These are phyloP conservation scores for Dryomyza anilis DNA, from an alignment of 2,888 invertebrate genomes.

Conservation along the genomic window DNA sequence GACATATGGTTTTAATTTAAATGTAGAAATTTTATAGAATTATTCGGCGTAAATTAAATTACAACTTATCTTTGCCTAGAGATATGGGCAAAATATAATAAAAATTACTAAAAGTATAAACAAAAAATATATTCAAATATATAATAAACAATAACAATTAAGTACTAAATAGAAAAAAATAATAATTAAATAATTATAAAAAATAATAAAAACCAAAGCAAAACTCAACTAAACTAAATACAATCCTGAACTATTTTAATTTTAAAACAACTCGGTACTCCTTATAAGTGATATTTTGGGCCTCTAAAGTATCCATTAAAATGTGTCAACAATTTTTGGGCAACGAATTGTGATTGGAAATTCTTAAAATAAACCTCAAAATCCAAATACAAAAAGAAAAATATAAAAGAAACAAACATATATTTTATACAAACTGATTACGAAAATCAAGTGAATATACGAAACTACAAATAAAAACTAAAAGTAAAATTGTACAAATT, in stretches of 20 bases:
- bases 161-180: background rate
- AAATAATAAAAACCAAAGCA: constrained; percentile 3
- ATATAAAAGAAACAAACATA: background rate
- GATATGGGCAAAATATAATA: no score
- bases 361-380: constrained; percentile 1
- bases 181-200: constrained; percentile 3
- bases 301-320: background rate
- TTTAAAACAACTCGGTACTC: constrained; percentile 4
- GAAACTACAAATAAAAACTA: background rate
- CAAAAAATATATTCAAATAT: no score
- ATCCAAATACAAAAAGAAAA: background rate
- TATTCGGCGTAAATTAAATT: no score
- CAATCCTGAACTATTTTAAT: background rate
- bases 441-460: background rate
- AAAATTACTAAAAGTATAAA: no score
- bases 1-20: no score
- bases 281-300: constrained; percentile 19
- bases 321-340: background rate
- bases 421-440: constrained; percentile 8
- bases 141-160: constrained; percentile 11
- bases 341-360: constrained; percentile 10
- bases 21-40: no score
- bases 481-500: background rate
- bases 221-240: background rate
- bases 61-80: no score